Evolutionary conservation across 2,888 invertebrate species (phyloP).

Genomic region (Dioctria rufipes): DNA sequence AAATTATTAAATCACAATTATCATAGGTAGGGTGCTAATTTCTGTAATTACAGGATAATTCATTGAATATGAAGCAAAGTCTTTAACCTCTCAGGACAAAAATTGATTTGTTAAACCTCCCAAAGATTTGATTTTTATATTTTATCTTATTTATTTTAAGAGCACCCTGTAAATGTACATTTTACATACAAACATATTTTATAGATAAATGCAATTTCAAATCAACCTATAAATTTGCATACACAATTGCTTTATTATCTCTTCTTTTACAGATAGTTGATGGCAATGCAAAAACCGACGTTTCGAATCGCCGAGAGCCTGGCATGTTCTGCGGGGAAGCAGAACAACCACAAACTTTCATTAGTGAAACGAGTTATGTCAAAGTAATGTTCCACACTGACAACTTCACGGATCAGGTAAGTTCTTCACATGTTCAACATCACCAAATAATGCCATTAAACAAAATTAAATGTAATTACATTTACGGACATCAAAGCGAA

Average conservation of each 20-base stretch:
- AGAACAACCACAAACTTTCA: slow-evolving; percentile 94
- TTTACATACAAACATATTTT: too few species aligned
- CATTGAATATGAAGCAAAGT: too few species aligned
- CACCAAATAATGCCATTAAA: slow-evolving; percentile 36
- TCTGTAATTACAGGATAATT: too few species aligned
- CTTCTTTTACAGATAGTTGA: slow-evolving; percentile 82
- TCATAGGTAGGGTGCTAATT: too few species aligned
- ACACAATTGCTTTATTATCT: slow-evolving; percentile 1
- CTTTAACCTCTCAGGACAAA: too few species aligned
- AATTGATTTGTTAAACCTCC: too few species aligned
- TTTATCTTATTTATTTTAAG: too few species aligned
- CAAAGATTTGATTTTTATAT: too few species aligned
- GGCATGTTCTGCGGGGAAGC: slow-evolving; percentile 95
- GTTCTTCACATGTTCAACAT: slow-evolving; percentile 23
- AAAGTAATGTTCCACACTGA: slow-evolving; percentile 93
- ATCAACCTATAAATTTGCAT: too few species aligned
- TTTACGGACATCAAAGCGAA: slow-evolving; percentile 42
- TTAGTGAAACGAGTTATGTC: slow-evolving; percentile 94
- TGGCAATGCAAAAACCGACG: slow-evolving; percentile 91
- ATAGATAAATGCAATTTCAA: too few species aligned
- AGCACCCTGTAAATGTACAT: too few species aligned
- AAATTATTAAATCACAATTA: too few species aligned
- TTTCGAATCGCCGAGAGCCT: slow-evolving; percentile 89
- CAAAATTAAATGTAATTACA: slow-evolving; percentile 49
- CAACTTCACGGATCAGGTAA: slow-evolving; percentile 89